These are phyloP conservation scores for Julus scanicus DNA, from an alignment of 2,888 invertebrate species.

Conservation along the genomic window DNA sequence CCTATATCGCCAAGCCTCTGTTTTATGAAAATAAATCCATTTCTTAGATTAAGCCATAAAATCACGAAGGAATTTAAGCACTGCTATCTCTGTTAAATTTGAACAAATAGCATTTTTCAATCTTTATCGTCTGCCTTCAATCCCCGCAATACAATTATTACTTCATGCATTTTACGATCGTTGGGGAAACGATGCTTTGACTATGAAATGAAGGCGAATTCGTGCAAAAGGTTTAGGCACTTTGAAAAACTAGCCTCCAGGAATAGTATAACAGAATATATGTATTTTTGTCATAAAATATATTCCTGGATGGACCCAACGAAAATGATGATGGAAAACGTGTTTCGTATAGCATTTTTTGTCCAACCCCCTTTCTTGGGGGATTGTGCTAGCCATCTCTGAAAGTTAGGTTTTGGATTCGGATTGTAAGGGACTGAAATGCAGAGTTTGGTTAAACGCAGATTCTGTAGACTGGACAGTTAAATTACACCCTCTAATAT, in stretches of 20 bases:
- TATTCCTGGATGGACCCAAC: neutral
- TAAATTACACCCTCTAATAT: no score
- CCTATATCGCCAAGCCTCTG: neutral
- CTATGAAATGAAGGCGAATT: constrained; percentile 23
- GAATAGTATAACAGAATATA: neutral
- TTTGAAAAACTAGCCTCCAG: constrained; percentile 36
- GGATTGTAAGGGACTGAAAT: neutral
- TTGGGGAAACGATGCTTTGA: constrained; percentile 23
- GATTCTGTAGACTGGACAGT: neutral
- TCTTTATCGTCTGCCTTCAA: constrained; percentile 12
- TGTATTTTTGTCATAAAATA: constrained; percentile 13
- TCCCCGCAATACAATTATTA: constrained; percentile 50
- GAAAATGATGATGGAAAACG: constrained; percentile 10
- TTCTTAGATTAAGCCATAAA: constrained; percentile 43
- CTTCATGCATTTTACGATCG: constrained; percentile 50
- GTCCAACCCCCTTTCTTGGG: neutral
- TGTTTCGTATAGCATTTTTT: constrained; percentile 5
- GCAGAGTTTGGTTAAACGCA: no score
- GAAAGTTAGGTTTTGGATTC: neutral
- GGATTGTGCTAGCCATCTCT: neutral
- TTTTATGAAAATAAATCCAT: constrained; percentile 37
- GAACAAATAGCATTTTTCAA: constrained; percentile 38
- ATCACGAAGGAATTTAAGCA: constrained; percentile 12
- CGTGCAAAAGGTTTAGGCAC: constrained; percentile 6
- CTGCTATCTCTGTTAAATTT: neutral